phyloP scores from a whole-genome alignment of 2,888 invertebrate genomes.

The Eudemis profundana region DNA sequence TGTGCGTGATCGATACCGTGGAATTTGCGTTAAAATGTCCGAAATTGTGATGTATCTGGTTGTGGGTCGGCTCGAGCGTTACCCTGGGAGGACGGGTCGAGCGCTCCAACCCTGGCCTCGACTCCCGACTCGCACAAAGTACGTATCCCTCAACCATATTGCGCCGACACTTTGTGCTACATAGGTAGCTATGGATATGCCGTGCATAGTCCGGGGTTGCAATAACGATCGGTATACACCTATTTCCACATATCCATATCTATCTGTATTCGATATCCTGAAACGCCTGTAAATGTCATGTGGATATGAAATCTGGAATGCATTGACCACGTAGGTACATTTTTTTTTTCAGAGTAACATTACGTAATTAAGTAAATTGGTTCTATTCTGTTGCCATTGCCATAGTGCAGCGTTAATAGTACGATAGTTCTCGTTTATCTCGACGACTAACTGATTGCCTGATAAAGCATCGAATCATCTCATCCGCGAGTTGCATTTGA shows the following conservation, averaged over 20 bases:
- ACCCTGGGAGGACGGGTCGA: constrained; percentile 75
- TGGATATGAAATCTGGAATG: constrained; percentile 59
- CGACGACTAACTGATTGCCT: constrained; percentile 19
- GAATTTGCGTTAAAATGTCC: constrained; percentile 79
- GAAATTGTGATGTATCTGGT: constrained; percentile 79
- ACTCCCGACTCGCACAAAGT: constrained; percentile 79
- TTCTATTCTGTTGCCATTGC: constrained; percentile 53
- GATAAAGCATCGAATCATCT: constrained; percentile 47
- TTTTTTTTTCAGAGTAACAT: constrained; percentile 53
- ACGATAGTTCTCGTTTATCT: constrained; percentile 28
- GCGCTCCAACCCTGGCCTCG: constrained; percentile 69
- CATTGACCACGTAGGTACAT: constrained; percentile 53
- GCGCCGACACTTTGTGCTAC: constrained; percentile 75
- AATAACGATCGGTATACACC: constrained; percentile 59
- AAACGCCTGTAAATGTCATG: constrained; percentile 53
- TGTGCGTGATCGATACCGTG: constrained; percentile 85
- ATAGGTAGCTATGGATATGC: constrained; percentile 72
- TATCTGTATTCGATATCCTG: constrained; percentile 56
- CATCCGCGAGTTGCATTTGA: constrained; percentile 64
- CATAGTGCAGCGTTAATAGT: constrained; percentile 43
- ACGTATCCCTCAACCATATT: constrained; percentile 81
- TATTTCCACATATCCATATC: constrained; percentile 64
- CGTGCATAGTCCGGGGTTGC: constrained; percentile 52
- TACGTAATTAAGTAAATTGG: constrained; percentile 49
- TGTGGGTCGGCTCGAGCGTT: constrained; percentile 80